A percentile compares a stretch with the other conserved stretches of the same genome.
Conservation (phyloP, 2,888 invertebrate species). For the Acanthosepion pharaonis region DNA sequence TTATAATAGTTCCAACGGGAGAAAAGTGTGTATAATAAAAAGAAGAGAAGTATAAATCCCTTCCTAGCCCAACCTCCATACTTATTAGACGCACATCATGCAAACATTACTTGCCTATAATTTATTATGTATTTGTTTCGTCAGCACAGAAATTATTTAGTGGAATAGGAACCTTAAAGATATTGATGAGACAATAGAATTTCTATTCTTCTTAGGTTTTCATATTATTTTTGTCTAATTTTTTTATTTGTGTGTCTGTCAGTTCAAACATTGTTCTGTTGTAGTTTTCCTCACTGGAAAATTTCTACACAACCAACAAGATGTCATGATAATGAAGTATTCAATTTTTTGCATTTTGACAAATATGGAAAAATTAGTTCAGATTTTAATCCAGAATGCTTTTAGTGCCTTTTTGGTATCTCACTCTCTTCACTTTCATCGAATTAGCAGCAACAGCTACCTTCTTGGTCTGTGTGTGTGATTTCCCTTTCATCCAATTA, state of each 20-base stretch:
- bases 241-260: not conserved
- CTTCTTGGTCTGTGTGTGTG: no score
- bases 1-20: no score
- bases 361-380: no score
- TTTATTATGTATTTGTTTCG: not conserved
- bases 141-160: not conserved
- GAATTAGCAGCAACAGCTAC: no score
- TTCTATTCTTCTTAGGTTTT: not conserved
- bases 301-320: not conserved
- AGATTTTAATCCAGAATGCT: no score
- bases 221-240: not conserved
- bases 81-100: not conserved
- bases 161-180: not conserved
- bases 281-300: not conserved
- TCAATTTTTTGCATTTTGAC: no score
- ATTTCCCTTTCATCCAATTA: no score
- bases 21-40: no score
- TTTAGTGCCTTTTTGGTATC: no score
- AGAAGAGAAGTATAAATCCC: not conserved
- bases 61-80: not conserved
- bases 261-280: not conserved
- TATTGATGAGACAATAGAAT: not conserved
- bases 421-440: no score
- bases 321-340: no score
- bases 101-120: not conserved